Evolutionary conservation across 2,888 invertebrate species (phyloP).

Genomic region (Herminia tarsipennalis): DNA sequence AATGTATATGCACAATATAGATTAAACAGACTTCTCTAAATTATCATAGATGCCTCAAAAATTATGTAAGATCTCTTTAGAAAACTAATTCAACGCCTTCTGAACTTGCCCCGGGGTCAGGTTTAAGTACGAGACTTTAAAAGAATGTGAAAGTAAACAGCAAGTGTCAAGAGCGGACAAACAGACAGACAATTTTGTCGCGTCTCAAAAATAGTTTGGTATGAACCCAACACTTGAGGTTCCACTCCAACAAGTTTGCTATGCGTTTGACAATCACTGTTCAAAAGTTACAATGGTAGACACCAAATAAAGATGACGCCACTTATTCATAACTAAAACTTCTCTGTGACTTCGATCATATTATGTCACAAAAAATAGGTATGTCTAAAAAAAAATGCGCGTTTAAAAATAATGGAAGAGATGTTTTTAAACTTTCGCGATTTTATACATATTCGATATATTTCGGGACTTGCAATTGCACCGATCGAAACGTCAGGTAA

Average conservation of each 20-base stretch:
- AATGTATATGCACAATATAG: too few relatives aligned
- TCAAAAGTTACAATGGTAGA: conserved; percentile 40
- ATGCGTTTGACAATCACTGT: conserved; percentile 55
- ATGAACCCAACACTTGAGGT: conserved; percentile 37
- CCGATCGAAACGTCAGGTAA: too few relatives aligned
- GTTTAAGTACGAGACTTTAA: conserved; percentile 45
- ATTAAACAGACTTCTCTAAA: too few relatives aligned
- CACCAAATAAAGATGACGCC: conserved; percentile 30
- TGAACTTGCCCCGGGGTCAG: conserved; percentile 38
- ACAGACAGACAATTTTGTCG: conserved; percentile 45
- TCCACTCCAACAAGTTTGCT: conserved; percentile 53
- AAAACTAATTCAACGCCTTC: neutral
- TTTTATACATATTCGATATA: too few relatives aligned
- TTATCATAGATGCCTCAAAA: neutral
- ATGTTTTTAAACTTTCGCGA: too few relatives aligned
- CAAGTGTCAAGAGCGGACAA: conserved; percentile 66
- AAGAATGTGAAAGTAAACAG: conserved; percentile 76
- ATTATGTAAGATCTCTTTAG: neutral
- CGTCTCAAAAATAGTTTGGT: conserved; percentile 13
- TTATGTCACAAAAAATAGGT: too few relatives aligned
- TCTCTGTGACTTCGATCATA: too few relatives aligned
- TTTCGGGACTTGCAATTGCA: too few relatives aligned
- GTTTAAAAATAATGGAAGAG: too few relatives aligned
- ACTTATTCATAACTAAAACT: conserved; percentile 1
- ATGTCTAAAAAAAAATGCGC: too few relatives aligned